Base-by-base conservation (phyloP, 2,113 vertebrate species). In the Casuarius casuarius region DNA sequence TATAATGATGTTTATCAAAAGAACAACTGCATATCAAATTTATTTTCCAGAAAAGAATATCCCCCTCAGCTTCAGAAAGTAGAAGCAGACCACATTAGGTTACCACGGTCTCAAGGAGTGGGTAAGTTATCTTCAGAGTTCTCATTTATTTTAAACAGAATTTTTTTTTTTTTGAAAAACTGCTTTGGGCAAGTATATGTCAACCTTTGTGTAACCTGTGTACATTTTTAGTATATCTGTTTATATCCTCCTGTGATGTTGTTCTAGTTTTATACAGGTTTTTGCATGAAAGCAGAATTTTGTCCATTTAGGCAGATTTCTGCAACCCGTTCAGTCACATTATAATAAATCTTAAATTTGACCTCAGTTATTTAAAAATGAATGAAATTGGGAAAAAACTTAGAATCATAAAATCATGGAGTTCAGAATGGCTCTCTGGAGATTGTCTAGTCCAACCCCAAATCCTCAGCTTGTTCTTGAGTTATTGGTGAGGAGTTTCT, bases 21-120 rank as follows among this genome's bases (percentile, higher is more conserved):
- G 65, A 96, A 79, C 84, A 97, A 94, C 49, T 11, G 1, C 76
- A 2, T 61, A 2, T 94, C 70, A 89, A 49, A 97, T 97, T 97
- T 68, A 49, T 97, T 95, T 97, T 97, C n/a, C 98, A 99, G 99
- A 97, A 99, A 98, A 84, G 98, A 99, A 94, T 99, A 99, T 63
- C 98, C 98, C 73, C 97, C 98, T 95, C 98, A 98, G 92, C 98
- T 99, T 94, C 98, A 98, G 92, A 98, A 98, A 97, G 93, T 98
- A 97, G 88, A 99, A 98, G 86, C 94, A 98, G 97, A 99, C 98
- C 95, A 98, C 97, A 97, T 98, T 94, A 98, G 98, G 68, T 98
- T 99, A 96, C 98, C 98, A 96, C 99, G 98, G 49, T 97, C 98
- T 83, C 98, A 98, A 82, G 94, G 95, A 92, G 68, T 97, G 96